Conservation (phyloP, 1,140 invertebrate genomes). For the Diachasma alloeum region DNA sequence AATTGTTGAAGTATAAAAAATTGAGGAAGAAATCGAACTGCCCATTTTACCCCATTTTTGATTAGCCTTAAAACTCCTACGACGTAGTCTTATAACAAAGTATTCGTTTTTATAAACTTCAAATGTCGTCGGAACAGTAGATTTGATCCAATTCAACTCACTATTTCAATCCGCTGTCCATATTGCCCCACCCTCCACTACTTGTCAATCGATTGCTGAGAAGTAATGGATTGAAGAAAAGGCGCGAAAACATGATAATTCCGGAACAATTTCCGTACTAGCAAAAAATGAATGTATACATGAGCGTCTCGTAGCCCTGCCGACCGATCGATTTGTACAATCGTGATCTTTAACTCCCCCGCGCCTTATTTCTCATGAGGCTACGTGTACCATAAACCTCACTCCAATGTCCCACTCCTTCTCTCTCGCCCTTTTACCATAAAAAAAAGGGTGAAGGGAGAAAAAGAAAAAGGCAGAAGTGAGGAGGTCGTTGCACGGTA, state of each 20-base stretch:
- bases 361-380: neutral
- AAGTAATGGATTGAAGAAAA: too few species aligned
- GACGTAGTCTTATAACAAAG: too few species aligned
- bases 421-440: neutral
- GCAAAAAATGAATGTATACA: neutral
- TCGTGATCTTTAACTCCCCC: conserved; percentile 5
- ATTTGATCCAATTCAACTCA: neutral
- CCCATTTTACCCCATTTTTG: too few species aligned
- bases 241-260: too few species aligned
- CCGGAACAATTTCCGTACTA: neutral
- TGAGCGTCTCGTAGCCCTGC: neutral
- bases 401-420: neutral
- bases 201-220: neutral
- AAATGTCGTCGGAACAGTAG: too few species aligned
- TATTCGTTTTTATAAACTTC: too few species aligned
- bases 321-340: conserved; percentile 9
- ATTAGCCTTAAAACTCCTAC: too few species aligned
- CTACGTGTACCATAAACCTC: neutral
- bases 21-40: too few species aligned
- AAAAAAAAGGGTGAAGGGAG: neutral
- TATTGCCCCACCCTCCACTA: too few species aligned
- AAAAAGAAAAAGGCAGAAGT: neutral
- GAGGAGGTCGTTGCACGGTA: conserved; percentile 5
- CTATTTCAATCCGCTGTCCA: too few species aligned
- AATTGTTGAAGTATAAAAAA: too few species aligned